phyloP scores from a whole-genome alignment of 2,888 invertebrate genomes.

The Callinectes sapidus region DNA sequence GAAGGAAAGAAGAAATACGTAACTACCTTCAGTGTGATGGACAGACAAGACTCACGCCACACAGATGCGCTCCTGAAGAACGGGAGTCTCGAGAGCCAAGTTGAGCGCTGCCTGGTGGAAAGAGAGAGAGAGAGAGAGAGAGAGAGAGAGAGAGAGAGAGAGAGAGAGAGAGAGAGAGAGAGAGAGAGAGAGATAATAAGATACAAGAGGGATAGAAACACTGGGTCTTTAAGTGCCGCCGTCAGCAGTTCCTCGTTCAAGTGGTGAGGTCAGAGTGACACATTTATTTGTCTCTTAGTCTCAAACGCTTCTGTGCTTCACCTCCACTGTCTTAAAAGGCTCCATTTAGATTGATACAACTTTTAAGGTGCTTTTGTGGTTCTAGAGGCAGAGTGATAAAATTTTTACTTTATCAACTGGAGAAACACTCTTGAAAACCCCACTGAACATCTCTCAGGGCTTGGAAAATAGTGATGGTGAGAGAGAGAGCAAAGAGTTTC shows the following conservation, averaged over 20 bases:
- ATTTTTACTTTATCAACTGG: too few species aligned
- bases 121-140: not conserved
- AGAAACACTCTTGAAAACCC: too few species aligned
- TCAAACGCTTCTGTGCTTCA: too few species aligned
- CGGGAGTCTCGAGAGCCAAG: not conserved
- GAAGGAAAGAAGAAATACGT: constrained; percentile 15
- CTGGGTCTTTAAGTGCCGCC: not conserved
- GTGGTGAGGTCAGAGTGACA: not conserved
- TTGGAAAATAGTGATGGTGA: too few species aligned
- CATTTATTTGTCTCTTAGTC: not conserved
- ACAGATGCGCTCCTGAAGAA: constrained; percentile 14
- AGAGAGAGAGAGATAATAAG: not conserved
- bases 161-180: constrained; percentile 1
- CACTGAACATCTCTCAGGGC: too few species aligned
- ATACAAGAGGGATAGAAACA: not conserved
- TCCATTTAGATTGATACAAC: too few species aligned
- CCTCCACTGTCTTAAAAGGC: too few species aligned
- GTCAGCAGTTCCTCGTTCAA: not conserved
- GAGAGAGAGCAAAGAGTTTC: too few species aligned
- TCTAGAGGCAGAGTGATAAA: too few species aligned
- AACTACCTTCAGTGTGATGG: constrained; percentile 21
- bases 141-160: too few species aligned
- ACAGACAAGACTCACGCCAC: constrained; percentile 44
- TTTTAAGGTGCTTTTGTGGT: too few species aligned
- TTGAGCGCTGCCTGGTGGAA: not conserved